Base-by-base conservation (phyloP, 2,797 vertebrate species). In the Carcharodon carcharias region DNA sequence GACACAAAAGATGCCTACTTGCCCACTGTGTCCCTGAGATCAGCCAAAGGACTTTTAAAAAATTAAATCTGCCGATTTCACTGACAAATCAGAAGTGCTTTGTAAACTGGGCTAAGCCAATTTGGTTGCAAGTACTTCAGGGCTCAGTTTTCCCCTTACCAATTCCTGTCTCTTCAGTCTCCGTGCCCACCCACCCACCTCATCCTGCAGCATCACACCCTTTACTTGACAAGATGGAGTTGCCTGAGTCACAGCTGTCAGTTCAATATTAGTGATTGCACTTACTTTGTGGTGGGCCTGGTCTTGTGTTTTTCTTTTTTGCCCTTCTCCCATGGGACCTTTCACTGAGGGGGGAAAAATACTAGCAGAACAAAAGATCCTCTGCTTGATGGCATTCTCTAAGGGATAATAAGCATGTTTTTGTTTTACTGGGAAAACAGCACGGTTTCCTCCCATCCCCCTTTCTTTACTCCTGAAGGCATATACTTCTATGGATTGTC, bases 171-270 rank as follows among this genome's bases (percentile, higher is more conserved):
- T n/a, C 16, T 35, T 0, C 45, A 50, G 45, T 50, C 45, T 50
- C 45, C 45, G 45, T 50, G 1, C 45, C 45, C 45, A 50, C 45
- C 45, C 71, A 31, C 50, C 6, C 31, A 31, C 16, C 63, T 31
- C 67, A 8, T n/a, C 63, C 92, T 69, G 63, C 91, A 69, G n/a
- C n/a, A 2, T 45, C 40, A 23, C 61, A 11, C 50, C 92, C 92
- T 94, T 95, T 71, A 69, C 54, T 45, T 95, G 40, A 50, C 40
- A 54, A 35, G 65, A 23, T 95, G 63, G 63, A 61, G 63, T 69
- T 67, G 65, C 65, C 61, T 95, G n/a, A 95, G 67, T 54, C 93
- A 69, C 67, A 95, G 65, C 93, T 95, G 93, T 95, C 93, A 95
- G 40, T 50, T 50, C 67, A 8, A 67, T 31, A 45, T 28, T 63